Conservation (phyloP, 2,797 vertebrate species). For the Catharus ustulatus region DNA sequence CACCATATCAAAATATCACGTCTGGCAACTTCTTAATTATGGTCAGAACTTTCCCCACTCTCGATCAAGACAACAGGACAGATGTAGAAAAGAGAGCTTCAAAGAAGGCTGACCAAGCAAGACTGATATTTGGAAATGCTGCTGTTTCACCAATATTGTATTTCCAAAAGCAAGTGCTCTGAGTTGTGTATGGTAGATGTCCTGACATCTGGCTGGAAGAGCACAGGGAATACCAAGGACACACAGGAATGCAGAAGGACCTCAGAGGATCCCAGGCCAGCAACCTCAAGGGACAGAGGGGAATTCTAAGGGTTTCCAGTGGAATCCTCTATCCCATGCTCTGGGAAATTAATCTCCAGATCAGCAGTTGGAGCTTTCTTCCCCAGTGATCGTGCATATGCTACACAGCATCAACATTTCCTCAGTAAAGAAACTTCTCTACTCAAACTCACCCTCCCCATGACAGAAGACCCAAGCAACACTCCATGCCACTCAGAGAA, state of each 20-base stretch:
- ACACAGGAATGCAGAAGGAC: neutral
- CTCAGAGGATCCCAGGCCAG: neutral
- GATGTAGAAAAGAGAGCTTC: accelerated
- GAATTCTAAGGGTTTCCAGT: neutral
- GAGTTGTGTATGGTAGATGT: accelerated
- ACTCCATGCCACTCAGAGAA: accelerated
- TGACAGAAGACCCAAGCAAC: neutral
- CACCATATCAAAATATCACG: neutral
- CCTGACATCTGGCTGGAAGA: neutral
- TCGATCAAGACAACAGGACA: neutral
- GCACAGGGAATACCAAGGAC: accelerated
- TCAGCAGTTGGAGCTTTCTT: neutral
- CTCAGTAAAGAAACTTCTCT: neutral
- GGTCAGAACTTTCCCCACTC: accelerated
- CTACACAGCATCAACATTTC: neutral
- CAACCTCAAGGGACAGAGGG: accelerated
- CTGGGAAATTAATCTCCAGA: neutral
- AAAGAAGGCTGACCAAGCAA: neutral
- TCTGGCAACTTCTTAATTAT: neutral
- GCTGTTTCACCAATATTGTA: accelerated
- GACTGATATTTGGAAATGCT: neutral
- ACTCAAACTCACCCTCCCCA: accelerated
- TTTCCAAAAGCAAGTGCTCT: neutral
- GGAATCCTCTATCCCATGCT: neutral
- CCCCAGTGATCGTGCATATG: accelerated